phyloP scores from a whole-genome alignment of 2,113 vertebrate species.

The Girardinichthys multiradiatus region DNA sequence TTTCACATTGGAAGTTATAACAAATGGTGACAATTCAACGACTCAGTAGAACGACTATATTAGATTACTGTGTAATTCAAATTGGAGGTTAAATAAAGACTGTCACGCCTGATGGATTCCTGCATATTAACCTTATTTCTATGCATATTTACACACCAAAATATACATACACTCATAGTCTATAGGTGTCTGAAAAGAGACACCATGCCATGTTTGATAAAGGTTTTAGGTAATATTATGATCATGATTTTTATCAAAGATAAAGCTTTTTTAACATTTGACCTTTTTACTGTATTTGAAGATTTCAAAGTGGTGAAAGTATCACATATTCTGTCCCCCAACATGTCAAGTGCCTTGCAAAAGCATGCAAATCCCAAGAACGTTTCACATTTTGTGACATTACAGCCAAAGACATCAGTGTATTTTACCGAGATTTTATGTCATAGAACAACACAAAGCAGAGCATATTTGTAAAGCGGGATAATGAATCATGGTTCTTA shows the following conservation, averaged over 20 bases:
- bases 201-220: not conserved
- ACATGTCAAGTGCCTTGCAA: not conserved
- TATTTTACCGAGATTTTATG: not conserved
- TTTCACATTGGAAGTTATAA: not conserved
- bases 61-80: not conserved
- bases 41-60: not conserved
- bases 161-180: slow-evolving; percentile 12
- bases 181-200: slow-evolving; percentile 19
- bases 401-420: not conserved
- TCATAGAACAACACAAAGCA: not conserved
- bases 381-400: not conserved
- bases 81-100: slow-evolving; percentile 14
- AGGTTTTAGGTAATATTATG: not conserved
- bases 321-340: not conserved
- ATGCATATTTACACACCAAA: too few species aligned
- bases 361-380: not conserved
- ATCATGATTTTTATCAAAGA: too few species aligned
- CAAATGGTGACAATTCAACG: not conserved
- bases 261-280: too few species aligned
- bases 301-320: too few species aligned
- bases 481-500: not conserved
- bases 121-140: not conserved
- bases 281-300: too few species aligned
- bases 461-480: not conserved
- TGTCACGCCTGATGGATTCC: slow-evolving; percentile 3